Evolutionary conservation across 2,797 vertebrate species (phyloP), one percentile per base, ranked within the genome.

Genomic region (Synanceia verrucosa): DNA sequence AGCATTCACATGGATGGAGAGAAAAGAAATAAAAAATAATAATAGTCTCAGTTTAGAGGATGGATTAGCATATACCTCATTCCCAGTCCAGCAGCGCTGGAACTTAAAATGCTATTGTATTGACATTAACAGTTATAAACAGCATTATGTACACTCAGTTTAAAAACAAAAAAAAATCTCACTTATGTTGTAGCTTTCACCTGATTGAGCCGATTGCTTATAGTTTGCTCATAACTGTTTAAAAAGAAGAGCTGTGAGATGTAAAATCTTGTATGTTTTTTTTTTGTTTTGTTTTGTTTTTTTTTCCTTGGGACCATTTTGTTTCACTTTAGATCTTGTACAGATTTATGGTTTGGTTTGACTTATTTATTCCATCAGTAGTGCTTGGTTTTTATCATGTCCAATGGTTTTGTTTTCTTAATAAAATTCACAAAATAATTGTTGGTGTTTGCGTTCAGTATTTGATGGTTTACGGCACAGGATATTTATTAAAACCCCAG

Each of bases 341-440:
- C 96, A 97, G 96, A 95, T 95, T 94, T 95, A 95, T 95, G 92
- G 94, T 96, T 96, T 94, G 91, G 87, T 93, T 94, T 95, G 95
- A 96, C 94, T 97, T 97, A 98, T 98, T 98, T 98, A 98, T 99
- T 98, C 95, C 95, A 96, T 97, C 94, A 86, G 95, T 98, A 97
- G 96, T 93, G 96, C 96, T 96, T 95, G 94, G 96, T 97, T 99
- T 94, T 96, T 97, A 97, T 96, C 95, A 95, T 97, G 96, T 96
- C 96, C 93, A 95, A 96, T 97, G 95, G 92, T 96, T 97, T 95
- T 95, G 95, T 97, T 98, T 97, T 94, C 94, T 95, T 96, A 97
- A 95, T 95, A 95, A 95, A 94, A 94, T 92, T 86, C 76, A 89
- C 86, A 91, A 93, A 94, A 88, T n/a, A n/a, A 16, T 23, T 69